A percentile compares a stretch with the other conserved stretches of the same genome.
phyloP scores from a whole-genome alignment of 2,888 invertebrate species.

The Agrochola lychnidis region DNA sequence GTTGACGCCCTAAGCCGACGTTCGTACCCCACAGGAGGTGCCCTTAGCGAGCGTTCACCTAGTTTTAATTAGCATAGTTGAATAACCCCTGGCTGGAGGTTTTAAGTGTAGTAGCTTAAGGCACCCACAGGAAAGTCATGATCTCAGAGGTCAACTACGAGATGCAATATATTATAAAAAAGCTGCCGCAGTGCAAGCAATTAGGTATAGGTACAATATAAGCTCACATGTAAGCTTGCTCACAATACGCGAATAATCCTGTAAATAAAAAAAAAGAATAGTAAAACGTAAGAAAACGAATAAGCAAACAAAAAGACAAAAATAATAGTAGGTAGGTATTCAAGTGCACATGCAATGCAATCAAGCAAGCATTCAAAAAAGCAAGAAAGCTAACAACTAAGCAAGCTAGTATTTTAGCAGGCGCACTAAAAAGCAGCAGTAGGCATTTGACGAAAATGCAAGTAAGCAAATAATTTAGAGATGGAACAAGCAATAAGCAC shows the following conservation, averaged over 20 bases:
- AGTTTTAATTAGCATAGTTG: too few relatives aligned
- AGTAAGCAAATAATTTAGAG: slow-evolving; percentile 20
- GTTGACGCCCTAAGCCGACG: too few relatives aligned
- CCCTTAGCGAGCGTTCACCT: too few relatives aligned
- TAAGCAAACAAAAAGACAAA: not conserved
- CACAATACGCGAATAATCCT: slow-evolving; percentile 12
- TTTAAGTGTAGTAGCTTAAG: too few relatives aligned
- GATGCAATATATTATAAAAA: too few relatives aligned
- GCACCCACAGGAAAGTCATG: too few relatives aligned
- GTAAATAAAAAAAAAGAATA: slow-evolving; percentile 6
- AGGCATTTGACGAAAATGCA: slow-evolving; percentile 12
- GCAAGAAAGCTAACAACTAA: slow-evolving; percentile 5
- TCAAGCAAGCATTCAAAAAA: slow-evolving; percentile 5
- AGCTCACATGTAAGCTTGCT: not conserved
- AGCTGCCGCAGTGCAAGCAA: not conserved
- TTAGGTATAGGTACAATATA: too few relatives aligned
- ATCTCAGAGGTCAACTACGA: too few relatives aligned
- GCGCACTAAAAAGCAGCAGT: not conserved
- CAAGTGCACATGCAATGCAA: slow-evolving; percentile 1
- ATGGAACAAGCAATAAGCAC: slow-evolving; percentile 10
- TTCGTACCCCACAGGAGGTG: too few relatives aligned
- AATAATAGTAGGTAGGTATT: not conserved
- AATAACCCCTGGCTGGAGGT: too few relatives aligned
- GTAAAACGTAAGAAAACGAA: slow-evolving; percentile 13
- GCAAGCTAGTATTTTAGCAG: not conserved